Evolutionary conservation across 1,140 invertebrate genomes (phyloP).

Genomic region (Brachionus plicatilis): DNA sequence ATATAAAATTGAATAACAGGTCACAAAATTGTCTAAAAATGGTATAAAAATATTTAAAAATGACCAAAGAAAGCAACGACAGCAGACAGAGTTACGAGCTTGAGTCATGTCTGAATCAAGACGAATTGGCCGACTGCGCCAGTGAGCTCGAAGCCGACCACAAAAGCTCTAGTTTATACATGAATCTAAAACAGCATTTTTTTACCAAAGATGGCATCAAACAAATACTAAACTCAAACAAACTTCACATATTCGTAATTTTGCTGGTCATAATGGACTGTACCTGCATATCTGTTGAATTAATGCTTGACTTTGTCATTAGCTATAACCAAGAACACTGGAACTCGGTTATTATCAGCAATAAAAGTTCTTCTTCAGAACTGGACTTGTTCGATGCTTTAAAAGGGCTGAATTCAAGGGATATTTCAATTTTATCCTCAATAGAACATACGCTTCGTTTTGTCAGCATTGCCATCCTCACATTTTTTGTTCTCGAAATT

Average conservation of each 20-base stretch:
- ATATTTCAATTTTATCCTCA: neutral
- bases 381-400: neutral
- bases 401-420: neutral
- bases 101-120: neutral
- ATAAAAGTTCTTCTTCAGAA: neutral
- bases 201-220: neutral
- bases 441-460: neutral
- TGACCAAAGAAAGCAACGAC: neutral
- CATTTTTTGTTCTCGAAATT: slow-evolving; percentile 16
- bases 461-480: neutral
- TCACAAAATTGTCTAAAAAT: neutral
- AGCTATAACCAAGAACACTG: neutral
- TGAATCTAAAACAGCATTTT: neutral
- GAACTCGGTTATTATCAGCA: neutral
- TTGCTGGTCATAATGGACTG: neutral
- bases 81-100: neutral
- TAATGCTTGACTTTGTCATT: neutral
- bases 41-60: neutral
- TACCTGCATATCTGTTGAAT: neutral
- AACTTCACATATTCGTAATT: neutral
- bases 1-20: neutral
- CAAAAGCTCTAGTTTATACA: neutral
- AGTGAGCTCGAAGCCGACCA: neutral
- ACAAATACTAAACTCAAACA: neutral
- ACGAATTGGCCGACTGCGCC: neutral